Percentiles rank a stretch among this genome's conserved stretches.
These are phyloP conservation scores for Polia nebulosa DNA, from an alignment of 2,888 invertebrate genomes.

Conservation along the genomic window DNA sequence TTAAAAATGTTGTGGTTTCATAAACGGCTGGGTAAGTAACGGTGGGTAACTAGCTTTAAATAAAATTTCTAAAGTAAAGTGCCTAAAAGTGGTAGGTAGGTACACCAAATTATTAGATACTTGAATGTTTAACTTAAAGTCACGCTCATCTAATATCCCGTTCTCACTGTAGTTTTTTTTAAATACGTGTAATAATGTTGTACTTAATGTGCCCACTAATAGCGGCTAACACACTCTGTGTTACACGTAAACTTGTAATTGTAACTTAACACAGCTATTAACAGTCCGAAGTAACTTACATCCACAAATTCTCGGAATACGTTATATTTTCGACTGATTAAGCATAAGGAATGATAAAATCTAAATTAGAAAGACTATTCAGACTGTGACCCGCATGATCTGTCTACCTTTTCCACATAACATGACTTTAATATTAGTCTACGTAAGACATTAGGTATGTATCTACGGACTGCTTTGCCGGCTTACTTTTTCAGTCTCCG, in stretches of 20 bases:
- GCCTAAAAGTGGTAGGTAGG: conserved; percentile 11
- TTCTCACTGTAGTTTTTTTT: conserved; percentile 66
- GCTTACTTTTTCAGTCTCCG: background rate
- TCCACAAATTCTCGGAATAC: conserved; percentile 67
- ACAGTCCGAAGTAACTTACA: conserved; percentile 35
- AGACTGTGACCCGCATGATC: conserved; percentile 38
- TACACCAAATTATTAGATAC: background rate
- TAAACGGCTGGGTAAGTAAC: background rate
- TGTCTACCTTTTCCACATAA: conserved; percentile 1
- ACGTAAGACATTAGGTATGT: background rate
- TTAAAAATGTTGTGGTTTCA: background rate
- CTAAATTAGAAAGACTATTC: conserved; percentile 64
- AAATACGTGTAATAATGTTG: conserved; percentile 60
- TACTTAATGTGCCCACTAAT: conserved; percentile 64
- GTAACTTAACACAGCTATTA: conserved; percentile 69
- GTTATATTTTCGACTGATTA: conserved; percentile 63
- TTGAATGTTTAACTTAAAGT: conserved; percentile 26
- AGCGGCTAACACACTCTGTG: conserved; percentile 56
- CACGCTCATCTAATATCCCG: conserved; percentile 67
- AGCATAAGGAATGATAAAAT: conserved; percentile 62
- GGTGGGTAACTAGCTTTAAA: background rate
- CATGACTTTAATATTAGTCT: background rate
- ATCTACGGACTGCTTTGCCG: background rate
- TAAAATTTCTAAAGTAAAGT: too few species aligned
- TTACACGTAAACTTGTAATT: conserved; percentile 67